These are phyloP conservation scores for Anoncus sp. DNA, from an alignment of 2,888 invertebrate species.

Conservation along the genomic window DNA sequence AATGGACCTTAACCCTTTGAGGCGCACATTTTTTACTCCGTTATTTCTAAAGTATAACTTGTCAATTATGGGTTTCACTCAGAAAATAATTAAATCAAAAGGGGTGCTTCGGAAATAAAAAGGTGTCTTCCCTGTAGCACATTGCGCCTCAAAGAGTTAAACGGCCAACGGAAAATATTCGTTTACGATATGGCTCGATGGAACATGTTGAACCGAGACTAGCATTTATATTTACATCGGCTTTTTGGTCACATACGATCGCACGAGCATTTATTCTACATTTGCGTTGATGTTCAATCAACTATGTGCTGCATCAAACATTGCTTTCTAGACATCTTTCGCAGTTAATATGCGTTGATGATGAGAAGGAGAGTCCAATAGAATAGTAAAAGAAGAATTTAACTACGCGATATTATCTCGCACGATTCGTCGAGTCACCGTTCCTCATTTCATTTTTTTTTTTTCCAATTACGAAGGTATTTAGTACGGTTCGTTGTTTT, in stretches of 20 bases:
- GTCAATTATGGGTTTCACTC: too few species aligned
- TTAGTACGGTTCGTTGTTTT: conserved; percentile 17
- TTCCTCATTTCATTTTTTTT: conserved; percentile 11
- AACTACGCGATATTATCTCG: conserved; percentile 13
- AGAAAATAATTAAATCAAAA: too few species aligned
- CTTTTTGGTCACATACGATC: conserved; percentile 22
- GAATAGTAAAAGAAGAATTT: conserved; percentile 13
- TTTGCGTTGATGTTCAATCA: conserved; percentile 30
- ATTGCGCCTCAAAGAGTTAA: background rate
- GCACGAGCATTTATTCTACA: background rate
- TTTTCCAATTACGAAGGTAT: background rate
- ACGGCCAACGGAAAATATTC: conserved; percentile 25
- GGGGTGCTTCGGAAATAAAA: too few species aligned
- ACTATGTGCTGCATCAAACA: conserved; percentile 25
- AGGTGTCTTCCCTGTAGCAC: too few species aligned
- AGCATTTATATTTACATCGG: conserved; percentile 42
- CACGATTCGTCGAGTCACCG: conserved; percentile 23
- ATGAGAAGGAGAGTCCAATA: conserved; percentile 22
- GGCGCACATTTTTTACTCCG: too few species aligned
- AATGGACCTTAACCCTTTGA: too few species aligned
- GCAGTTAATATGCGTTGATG: conserved; percentile 26
- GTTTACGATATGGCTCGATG: conserved; percentile 29
- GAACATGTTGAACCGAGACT: conserved; percentile 22
- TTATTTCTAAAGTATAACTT: too few species aligned
- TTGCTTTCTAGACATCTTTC: conserved; percentile 33